Evolutionary conservation across 2,113 vertebrate genomes (phyloP).

Genomic region (Phoxinus phoxinus): DNA sequence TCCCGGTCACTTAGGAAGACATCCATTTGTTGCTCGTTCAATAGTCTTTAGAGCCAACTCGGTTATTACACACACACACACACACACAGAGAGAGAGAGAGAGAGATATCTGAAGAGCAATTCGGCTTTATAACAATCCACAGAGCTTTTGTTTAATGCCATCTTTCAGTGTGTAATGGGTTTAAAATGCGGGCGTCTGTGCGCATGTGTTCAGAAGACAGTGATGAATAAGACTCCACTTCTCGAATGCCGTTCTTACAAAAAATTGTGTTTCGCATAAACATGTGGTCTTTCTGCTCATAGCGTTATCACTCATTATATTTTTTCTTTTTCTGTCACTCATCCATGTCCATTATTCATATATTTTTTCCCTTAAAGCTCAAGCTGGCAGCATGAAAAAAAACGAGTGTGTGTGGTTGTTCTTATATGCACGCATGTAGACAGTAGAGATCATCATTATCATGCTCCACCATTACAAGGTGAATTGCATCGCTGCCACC

Average conservation of each 20-base stretch:
- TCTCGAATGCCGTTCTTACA: slow-evolving; percentile 1
- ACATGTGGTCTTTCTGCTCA: background rate
- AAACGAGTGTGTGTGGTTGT: background rate
- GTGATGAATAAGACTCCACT: slow-evolving; percentile 31
- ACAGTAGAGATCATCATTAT: background rate
- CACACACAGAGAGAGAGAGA: too few species aligned
- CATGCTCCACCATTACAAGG: slow-evolving; percentile 19
- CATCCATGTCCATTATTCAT: background rate
- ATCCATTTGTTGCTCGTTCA: slow-evolving; percentile 8
- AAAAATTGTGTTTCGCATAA: slow-evolving; percentile 1
- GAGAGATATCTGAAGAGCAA: background rate
- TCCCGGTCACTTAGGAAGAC: slow-evolving; percentile 15
- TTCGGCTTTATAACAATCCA: slow-evolving; percentile 15
- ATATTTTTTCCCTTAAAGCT: background rate
- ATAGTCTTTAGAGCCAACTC: background rate
- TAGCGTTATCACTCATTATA: background rate
- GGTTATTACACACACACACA: background rate
- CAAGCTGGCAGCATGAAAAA: background rate
- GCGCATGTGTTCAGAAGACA: slow-evolving; percentile 20
- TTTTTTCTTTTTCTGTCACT: slow-evolving; percentile 1
- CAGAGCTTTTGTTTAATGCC: slow-evolving; percentile 27
- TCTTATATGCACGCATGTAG: background rate
- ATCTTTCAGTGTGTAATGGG: slow-evolving; percentile 35
- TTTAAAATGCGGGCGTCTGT: slow-evolving; percentile 10
- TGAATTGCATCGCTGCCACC: slow-evolving; percentile 14